Evolutionary conservation across 2,888 invertebrate species (phyloP), one percentile per base, ranked within the genome.

Genomic region (Trachelus stipa): DNA sequence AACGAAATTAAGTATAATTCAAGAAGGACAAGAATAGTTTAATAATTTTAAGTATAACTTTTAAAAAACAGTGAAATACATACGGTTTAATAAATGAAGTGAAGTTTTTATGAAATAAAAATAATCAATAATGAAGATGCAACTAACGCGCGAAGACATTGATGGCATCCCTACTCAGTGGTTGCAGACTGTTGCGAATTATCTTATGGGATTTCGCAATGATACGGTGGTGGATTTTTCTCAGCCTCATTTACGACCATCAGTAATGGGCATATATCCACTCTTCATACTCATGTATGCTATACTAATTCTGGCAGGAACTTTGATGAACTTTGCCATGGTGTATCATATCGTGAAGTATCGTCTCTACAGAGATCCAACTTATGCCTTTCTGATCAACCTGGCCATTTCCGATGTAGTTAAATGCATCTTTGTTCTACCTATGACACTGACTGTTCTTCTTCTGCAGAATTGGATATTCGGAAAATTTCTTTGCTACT

Each of bases 401-500:
- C 92, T 95, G 85, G 94, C 94, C 0, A 87, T 95, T 76, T 94
- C 95, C 83, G 94, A 95, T 88, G 91, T 95, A 69, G 91, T 95
- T 69, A 95, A 95, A 90, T 94, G 95, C 86, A 90, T 94, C 31
- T 88, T 94, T 79, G 95, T 95, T n/a, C 87, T 96, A 84, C 96
- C 96, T 23, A 92, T 95, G 11, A 94, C 95, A 0, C 88, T 96
- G 81, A 93, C 94, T 84, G 95, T 95, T 75, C 92, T 95, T 85
- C 91, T 96, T 69, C 92, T 95, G 79, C 94, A 95, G 87, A 95
- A 96, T 88, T 96, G 95, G 95, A 92, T 95, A 80, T 94, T 95
- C 84, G 96, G 96, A 11, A 94, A 94, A 84, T 94, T 95, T 83
- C 89, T 96, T 80, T 96, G 96, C 91, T 95, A 94, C 88, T 94